Evolutionary conservation across 2,113 vertebrate species (phyloP).

Genomic region (Ptyas mucosa): DNA sequence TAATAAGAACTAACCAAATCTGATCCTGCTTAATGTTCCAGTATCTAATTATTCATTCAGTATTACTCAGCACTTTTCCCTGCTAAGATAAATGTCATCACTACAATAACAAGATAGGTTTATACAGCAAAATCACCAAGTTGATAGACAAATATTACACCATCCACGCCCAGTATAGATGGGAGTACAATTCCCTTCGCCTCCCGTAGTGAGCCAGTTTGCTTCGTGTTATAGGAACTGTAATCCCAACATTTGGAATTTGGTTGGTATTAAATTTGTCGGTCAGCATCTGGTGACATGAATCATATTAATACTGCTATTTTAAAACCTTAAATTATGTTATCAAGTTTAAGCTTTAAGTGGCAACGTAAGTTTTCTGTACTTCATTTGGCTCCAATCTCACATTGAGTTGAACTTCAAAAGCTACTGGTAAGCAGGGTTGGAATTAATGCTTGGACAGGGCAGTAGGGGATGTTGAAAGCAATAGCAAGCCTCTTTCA

Average conservation of each 20-base stretch:
- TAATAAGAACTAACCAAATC: neutral
- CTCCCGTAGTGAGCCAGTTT: neutral
- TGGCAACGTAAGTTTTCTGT: neutral
- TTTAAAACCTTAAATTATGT: neutral
- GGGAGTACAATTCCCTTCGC: neutral
- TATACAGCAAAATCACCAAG: neutral
- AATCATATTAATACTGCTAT: neutral
- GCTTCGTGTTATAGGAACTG: neutral
- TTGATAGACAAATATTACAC: neutral
- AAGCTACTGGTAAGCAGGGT: neutral
- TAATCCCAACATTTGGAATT: neutral
- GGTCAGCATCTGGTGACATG: neutral
- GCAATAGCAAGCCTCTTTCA: neutral
- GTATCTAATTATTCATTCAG: neutral
- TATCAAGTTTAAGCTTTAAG: neutral
- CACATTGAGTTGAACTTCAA: neutral
- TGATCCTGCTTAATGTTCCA: neutral
- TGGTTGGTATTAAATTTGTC: neutral
- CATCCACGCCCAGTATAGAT: neutral
- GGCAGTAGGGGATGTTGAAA: neutral
- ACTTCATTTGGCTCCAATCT: neutral
- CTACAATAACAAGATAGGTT: neutral
- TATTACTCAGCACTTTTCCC: neutral
- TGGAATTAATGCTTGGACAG: neutral
- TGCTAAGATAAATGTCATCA: neutral